Evolutionary conservation across 2,888 invertebrate species (phyloP), one percentile per base, ranked within the genome.

Genomic region (Drosophila dives): DNA sequence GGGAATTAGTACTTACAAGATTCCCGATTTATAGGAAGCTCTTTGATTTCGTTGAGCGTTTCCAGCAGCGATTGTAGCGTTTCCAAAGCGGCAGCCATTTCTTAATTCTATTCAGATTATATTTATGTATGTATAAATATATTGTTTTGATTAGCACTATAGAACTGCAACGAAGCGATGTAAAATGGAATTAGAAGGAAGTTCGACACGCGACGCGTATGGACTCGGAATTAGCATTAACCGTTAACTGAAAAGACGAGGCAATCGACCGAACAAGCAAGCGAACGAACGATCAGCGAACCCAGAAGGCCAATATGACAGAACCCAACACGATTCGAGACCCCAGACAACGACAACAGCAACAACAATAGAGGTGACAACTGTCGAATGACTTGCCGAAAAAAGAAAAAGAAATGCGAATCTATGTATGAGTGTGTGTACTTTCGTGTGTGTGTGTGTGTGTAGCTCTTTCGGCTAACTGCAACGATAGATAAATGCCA

Each of bases 51-150:
- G 68, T 67, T 75, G 67, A 92, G 79, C 58, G 91, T 67, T 77
- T 86, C 83, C 76, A 91, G 75, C 61, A 91, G 68, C 61, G 80
- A 76, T 73, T 91, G 80, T 69, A 91, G 79, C 76, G 85, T 81
- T 83, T 90, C 91, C 83, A 89, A 83, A 72, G 91, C 91, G 74
- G 91, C 86, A 71, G 91, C 90, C 91, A 91, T 91, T 79, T 65
- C 55, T 59, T 81, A 67, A 50, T 58, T 65, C 55, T 75, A 63
- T 69, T 61, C 81, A 78, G 72, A 42, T 59, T 40, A 17, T 55
- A 45, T 60, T 2, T 36, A 42, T 54, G 2, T 67, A 29, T 60
- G 26, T 58, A 40, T 64, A 48, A 64, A 48, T 74, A 54, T 75
- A 34, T 36, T 36, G 48, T 59, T 50, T 61, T 56, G 66, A 33